phyloP scores from a whole-genome alignment of 1,140 invertebrate species.

The Tenebrio molitor region DNA sequence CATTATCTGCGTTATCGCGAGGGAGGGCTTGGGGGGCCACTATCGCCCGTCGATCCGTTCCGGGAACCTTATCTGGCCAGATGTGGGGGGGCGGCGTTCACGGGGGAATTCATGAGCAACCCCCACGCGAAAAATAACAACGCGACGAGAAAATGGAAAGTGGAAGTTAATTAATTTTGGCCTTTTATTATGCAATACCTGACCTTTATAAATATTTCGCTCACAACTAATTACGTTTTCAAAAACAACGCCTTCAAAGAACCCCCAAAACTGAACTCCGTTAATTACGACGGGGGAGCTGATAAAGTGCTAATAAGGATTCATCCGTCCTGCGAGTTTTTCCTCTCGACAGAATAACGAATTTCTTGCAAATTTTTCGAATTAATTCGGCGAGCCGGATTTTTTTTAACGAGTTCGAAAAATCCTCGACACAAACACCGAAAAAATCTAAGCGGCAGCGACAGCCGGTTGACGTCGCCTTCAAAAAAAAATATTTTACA shows the following conservation, averaged over 20 bases:
- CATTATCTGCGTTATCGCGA: not conserved
- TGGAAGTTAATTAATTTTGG: slow-evolving; percentile 1
- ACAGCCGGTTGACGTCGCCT: not conserved
- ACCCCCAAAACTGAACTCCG: not conserved
- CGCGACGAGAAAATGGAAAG: not conserved
- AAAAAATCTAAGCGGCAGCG: not conserved
- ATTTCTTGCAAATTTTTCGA: too few species aligned
- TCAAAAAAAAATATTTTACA: not conserved
- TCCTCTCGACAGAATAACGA: too few species aligned
- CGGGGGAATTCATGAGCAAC: too few species aligned
- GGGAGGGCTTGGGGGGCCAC: not conserved
- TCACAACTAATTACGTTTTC: not conserved
- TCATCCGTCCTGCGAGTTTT: too few species aligned
- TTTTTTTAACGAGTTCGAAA: not conserved
- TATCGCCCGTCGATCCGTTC: not conserved
- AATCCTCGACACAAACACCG: not conserved
- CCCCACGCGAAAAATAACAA: too few species aligned
- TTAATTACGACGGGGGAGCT: not conserved
- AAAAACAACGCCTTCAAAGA: not conserved
- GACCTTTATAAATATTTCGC: slow-evolving; percentile 8
- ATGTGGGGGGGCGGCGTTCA: too few species aligned
- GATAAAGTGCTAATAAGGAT: too few species aligned
- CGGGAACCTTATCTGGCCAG: not conserved
- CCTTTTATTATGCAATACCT: slow-evolving; percentile 7
- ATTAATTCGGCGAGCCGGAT: too few species aligned